Conservation (phyloP, 2,888 invertebrate genomes). For the Xestia c-nigrum region DNA sequence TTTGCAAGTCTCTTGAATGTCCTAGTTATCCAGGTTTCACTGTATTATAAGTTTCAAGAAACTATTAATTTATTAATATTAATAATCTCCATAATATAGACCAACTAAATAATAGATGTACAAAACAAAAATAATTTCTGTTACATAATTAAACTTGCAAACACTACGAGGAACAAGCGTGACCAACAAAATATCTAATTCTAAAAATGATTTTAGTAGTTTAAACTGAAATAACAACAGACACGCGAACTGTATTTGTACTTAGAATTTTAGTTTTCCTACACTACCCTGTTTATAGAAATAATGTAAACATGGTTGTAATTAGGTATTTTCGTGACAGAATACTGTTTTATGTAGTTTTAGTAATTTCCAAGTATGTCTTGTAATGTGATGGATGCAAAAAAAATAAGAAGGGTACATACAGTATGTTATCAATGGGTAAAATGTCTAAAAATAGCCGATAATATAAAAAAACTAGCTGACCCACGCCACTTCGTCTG, state of each 20-base stretch:
- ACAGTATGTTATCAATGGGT: no score
- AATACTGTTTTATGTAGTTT: neutral
- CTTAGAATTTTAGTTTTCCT: constrained; percentile 42
- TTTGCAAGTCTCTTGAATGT: no score
- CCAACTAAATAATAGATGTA: neutral
- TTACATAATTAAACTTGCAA: constrained; percentile 9
- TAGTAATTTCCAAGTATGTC: neutral
- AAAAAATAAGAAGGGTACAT: neutral
- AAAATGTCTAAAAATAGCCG: neutral
- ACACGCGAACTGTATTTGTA: constrained; percentile 55
- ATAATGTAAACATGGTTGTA: constrained; percentile 17
- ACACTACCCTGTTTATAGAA: constrained; percentile 26
- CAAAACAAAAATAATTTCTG: neutral
- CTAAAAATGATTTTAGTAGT: constrained; percentile 2
- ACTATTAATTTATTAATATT: no score
- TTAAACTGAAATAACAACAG: constrained; percentile 14
- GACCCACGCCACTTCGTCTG: no score
- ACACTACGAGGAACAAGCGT: constrained; percentile 35
- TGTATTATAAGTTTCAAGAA: no score
- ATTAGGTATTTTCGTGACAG: constrained; percentile 26
- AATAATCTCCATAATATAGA: neutral
- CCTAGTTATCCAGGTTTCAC: no score
- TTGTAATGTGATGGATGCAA: neutral
- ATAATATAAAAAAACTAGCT: no score
- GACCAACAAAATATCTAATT: constrained; percentile 27